phyloP scores from a whole-genome alignment of 2,888 invertebrate species.

The Marronus borbonicus region DNA sequence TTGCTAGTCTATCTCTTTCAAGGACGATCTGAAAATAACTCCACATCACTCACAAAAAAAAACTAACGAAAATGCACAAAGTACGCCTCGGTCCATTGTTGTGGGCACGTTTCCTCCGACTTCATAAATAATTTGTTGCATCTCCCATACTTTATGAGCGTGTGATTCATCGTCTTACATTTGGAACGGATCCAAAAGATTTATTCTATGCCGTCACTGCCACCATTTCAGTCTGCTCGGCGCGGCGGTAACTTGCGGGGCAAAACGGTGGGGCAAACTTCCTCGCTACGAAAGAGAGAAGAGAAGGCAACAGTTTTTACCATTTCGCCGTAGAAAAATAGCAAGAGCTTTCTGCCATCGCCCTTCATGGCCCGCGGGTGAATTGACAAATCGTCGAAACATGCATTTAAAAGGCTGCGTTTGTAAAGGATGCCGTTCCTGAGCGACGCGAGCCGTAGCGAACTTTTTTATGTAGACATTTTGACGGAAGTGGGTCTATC shows the following conservation, averaged over 20 bases:
- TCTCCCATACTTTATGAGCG: not conserved
- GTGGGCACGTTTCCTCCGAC: not conserved
- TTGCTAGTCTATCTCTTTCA: no score
- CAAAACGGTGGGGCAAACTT: no score
- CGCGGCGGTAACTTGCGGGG: not conserved
- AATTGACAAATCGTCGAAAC: conserved; percentile 16
- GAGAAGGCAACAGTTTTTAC: conserved; percentile 20
- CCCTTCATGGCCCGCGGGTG: not conserved
- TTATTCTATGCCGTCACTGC: not conserved
- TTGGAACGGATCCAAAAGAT: conserved; percentile 30
- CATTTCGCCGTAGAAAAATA: not conserved
- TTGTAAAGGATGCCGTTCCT: not conserved
- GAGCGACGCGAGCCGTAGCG: no score
- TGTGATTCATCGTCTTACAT: conserved; percentile 19
- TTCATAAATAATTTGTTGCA: conserved; percentile 35
- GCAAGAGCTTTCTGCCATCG: no score
- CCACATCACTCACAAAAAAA: no score
- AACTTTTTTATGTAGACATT: no score
- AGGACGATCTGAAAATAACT: no score
- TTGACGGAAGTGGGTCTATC: no score
- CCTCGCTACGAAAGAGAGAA: not conserved
- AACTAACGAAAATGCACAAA: no score
- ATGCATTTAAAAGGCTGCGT: not conserved
- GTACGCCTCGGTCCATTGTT: not conserved
- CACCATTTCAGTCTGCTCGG: not conserved